Evolutionary conservation across 2,797 vertebrate species (phyloP), one percentile per base, ranked within the genome.

Genomic region (Thripadectes ignobilis): DNA sequence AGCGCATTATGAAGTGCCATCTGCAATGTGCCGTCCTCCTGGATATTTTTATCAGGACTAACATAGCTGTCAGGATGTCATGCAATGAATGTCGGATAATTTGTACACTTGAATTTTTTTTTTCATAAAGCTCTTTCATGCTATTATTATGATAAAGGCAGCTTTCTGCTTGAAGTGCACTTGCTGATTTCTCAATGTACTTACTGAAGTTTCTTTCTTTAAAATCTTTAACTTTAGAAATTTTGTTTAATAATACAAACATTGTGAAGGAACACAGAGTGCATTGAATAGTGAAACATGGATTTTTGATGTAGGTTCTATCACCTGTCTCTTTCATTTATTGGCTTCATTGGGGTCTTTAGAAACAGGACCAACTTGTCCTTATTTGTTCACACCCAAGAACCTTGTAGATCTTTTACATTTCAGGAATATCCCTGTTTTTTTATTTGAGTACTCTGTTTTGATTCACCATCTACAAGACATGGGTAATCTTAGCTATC

Each of bases 11-110:
- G 85, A 97, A 95, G 85, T 95, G 89, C 95, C 96, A 96, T 96
- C 96, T 96, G 96, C 95, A 95, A 88, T 85, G 85, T 94, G 91
- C 87, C 3, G 21, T 95, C 95, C 94, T 95, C 92, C 95, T 95
- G 89, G 95, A 96, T 96, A 94, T 96, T 96, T 97, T 97, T 96
- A 96, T 93, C 96, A 94, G 88, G 95, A 94, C 94, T 97, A 95
- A 92, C 95, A 97, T 92, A 96, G 93, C 96, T 96, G 96, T 96
- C 96, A 96, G 89, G 77, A 90, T 97, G 94, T 96, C 96, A 96
- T 67, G 89, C 76, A 95, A 95, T 90, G 94, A 96, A 95, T 94
- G 91, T 95, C 0, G 67, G 80, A 92, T 97, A 96, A 96, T 96
- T 96, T 95, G 94, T 94, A 95, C 49, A 85, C 94, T 95, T 93